These are phyloP conservation scores for Philaethria dido DNA, from an alignment of 2,888 invertebrate genomes.

Conservation along the genomic window DNA sequence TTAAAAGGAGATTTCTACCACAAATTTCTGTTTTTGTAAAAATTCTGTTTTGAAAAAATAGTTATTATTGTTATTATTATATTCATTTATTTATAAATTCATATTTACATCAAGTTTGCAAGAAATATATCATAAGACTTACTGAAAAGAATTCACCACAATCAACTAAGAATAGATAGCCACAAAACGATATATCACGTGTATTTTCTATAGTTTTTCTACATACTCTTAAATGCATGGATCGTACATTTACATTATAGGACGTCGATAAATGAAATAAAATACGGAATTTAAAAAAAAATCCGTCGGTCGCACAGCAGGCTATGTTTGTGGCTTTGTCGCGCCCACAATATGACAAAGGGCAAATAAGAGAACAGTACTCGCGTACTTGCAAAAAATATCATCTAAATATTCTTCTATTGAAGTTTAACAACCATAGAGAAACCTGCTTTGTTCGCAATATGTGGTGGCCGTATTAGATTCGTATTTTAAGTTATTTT, in stretches of 20 bases:
- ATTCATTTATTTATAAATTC: neutral
- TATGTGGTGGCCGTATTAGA: slow-evolving; percentile 80
- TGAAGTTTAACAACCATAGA: slow-evolving; percentile 82
- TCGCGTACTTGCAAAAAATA: slow-evolving; percentile 67
- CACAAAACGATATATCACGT: slow-evolving; percentile 73
- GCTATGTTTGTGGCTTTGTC: slow-evolving; percentile 82
- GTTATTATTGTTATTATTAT: too few species aligned
- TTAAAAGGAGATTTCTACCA: too few species aligned
- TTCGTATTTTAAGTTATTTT: slow-evolving; percentile 63
- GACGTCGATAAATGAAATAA: slow-evolving; percentile 77
- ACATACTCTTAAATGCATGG: slow-evolving; percentile 49
- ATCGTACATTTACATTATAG: slow-evolving; percentile 60
- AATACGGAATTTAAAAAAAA: slow-evolving; percentile 77
- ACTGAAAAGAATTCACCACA: slow-evolving; percentile 57
- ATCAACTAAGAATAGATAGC: slow-evolving; percentile 59
- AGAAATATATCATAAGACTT: slow-evolving; percentile 48
- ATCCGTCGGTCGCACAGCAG: slow-evolving; percentile 75
- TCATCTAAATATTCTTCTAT: slow-evolving; percentile 80
- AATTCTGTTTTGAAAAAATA: too few species aligned
- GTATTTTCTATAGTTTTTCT: slow-evolving; percentile 73
- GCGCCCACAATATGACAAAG: slow-evolving; percentile 81
- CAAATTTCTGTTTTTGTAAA: too few species aligned
- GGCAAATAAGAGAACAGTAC: slow-evolving; percentile 82
- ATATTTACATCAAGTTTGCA: slow-evolving; percentile 1
- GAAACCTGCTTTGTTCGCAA: slow-evolving; percentile 72